Percentiles rank a stretch among this genome's conserved stretches.
phyloP scores from a whole-genome alignment of 2,888 invertebrate genomes.

The Apantesis nais region DNA sequence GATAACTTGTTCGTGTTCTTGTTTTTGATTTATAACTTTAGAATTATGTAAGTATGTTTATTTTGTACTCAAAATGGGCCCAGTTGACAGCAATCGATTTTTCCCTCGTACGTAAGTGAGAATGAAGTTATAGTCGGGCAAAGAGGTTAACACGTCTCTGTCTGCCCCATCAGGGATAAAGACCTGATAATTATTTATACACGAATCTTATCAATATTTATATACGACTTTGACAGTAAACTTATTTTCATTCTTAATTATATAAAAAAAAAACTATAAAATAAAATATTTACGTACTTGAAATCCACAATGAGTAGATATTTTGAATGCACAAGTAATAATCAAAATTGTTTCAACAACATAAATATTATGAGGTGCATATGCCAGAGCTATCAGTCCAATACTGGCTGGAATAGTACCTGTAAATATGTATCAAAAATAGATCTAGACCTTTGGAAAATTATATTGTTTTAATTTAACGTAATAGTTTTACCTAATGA shows the following conservation, averaged over 20 bases:
- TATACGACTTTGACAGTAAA: too few species aligned
- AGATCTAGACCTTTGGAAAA: not conserved
- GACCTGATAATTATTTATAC: too few species aligned
- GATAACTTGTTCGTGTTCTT: too few species aligned
- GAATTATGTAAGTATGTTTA: too few species aligned
- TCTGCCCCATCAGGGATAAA: too few species aligned
- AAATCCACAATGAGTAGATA: constrained; percentile 87
- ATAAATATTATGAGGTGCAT: constrained; percentile 77
- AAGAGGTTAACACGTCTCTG: not conserved
- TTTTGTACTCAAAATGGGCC: too few species aligned
- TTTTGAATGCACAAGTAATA: constrained; percentile 87
- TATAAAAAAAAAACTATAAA: not conserved
- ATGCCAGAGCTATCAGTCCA: constrained; percentile 84
- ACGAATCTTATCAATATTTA: not conserved
- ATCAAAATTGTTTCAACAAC: constrained; percentile 85
- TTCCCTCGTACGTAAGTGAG: not conserved
- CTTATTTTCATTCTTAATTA: too few species aligned
- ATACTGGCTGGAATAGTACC: constrained; percentile 85
- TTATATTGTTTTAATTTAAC: not conserved
- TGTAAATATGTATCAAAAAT: constrained; percentile 39
- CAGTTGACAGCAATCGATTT: too few species aligned
- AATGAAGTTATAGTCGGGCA: not conserved
- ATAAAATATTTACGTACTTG: constrained; percentile 68
- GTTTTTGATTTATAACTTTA: too few species aligned
- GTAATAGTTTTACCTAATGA: constrained; percentile 68